Conservation (phyloP, 2,888 invertebrate genomes). For the Apotomis capreana region DNA sequence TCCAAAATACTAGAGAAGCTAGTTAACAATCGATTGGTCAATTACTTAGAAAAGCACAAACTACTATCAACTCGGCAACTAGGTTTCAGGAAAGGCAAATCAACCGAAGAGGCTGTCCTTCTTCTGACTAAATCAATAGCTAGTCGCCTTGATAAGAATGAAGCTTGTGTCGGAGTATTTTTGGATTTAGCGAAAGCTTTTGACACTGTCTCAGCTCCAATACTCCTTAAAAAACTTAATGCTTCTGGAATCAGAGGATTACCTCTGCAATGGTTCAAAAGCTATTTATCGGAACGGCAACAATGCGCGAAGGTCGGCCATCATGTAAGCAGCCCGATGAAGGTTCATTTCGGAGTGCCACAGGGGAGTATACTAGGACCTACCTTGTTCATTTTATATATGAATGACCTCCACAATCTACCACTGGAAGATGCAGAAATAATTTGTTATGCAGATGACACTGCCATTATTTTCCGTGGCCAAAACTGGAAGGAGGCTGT, state of each 20-base stretch:
- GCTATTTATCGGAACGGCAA: not conserved
- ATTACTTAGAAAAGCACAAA: not conserved
- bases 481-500: not conserved
- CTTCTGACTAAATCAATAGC: not conserved
- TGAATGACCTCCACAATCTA: not conserved
- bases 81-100: not conserved
- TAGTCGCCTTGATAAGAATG: not conserved
- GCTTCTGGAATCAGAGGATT: not conserved
- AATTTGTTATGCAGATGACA: not conserved
- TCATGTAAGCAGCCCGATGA: not conserved
- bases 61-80: not conserved
- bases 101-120: not conserved
- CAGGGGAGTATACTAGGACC: not conserved
- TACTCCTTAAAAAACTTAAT: not conserved
- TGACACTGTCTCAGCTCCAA: not conserved
- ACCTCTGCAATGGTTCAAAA: not conserved
- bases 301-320: conserved; percentile 1
- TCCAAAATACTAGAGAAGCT: conserved; percentile 41
- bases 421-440: not conserved
- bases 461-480: not conserved
- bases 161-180: not conserved
- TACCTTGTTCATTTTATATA: not conserved
- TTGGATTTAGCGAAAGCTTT: conserved; percentile 1
- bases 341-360: not conserved
- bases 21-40: not conserved